Percentiles rank a stretch among this genome's conserved stretches.
Evolutionary conservation across 30 jellyfish, hydroid and myxozoan species (phyloP).

Genomic region (Turritopsis dohrnii): DNA sequence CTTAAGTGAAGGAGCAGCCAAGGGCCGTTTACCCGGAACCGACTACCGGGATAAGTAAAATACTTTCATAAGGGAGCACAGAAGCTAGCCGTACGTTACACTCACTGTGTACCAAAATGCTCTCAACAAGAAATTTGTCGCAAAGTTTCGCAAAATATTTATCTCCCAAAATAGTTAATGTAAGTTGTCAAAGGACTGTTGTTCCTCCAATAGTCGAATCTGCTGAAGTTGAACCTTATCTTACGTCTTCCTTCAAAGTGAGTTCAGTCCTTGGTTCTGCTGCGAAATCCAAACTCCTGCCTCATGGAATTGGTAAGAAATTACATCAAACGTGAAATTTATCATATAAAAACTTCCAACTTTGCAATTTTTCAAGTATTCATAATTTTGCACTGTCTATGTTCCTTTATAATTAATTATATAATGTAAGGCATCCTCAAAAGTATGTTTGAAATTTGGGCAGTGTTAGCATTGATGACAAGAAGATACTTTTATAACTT

Average conservation of each 20-base stretch:
- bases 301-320: conserved; percentile 15
- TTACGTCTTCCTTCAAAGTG: conserved; percentile 39
- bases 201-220: conserved; percentile 48
- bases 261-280: conserved; percentile 48
- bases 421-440: too few species aligned
- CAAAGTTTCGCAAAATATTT: conserved; percentile 64
- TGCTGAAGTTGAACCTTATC: conserved; percentile 37
- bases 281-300: conserved; percentile 30
- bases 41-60: neutral
- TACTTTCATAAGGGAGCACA: neutral
- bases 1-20: neutral
- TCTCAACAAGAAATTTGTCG: conserved; percentile 66
- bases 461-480: too few species aligned
- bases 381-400: too few species aligned
- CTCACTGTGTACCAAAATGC: conserved; percentile 35
- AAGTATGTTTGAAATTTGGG: too few species aligned
- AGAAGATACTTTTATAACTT: too few species aligned
- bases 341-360: neutral
- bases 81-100: neutral
- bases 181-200: conserved; percentile 35
- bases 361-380: neutral
- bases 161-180: conserved; percentile 31
- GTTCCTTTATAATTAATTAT: too few species aligned
- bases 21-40: neutral
- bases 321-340: neutral